Conservation (phyloP, 2,888 invertebrate species). For the Deilephila elpenor region DNA sequence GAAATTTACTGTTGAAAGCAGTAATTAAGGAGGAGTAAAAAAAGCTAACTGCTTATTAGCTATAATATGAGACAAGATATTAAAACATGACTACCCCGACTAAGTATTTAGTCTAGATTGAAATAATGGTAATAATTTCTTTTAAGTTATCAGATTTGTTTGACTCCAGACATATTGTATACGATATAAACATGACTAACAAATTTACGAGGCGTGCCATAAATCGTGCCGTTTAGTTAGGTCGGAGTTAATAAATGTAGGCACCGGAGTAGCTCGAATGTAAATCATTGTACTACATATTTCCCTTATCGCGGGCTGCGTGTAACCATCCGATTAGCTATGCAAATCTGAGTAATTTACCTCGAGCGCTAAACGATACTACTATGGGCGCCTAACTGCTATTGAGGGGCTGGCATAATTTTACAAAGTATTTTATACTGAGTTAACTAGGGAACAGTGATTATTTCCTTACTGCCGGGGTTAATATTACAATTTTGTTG, state of each 20-base stretch:
- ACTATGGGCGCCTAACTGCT: slow-evolving; percentile 25
- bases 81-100: no score
- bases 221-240: slow-evolving; percentile 49
- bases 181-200: slow-evolving; percentile 36
- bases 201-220: slow-evolving; percentile 35
- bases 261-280: slow-evolving; percentile 50
- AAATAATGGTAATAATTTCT: neutral
- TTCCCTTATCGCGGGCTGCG: slow-evolving; percentile 60
- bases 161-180: slow-evolving; percentile 3
- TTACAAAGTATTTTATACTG: slow-evolving; percentile 21
- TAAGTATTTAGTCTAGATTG: neutral
- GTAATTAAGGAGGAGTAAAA: no score
- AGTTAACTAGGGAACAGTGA: slow-evolving; percentile 20
- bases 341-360: slow-evolving; percentile 67
- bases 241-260: slow-evolving; percentile 61
- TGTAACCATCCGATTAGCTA: slow-evolving; percentile 69
- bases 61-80: no score
- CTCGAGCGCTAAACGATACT: slow-evolving; percentile 59
- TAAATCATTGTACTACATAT: slow-evolving; percentile 69
- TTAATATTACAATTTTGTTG: neutral
- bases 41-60: no score
- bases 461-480: neutral
- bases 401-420: slow-evolving; percentile 22
- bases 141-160: slow-evolving; percentile 6
- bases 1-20: no score